phyloP scores from a whole-genome alignment of 2,113 vertebrate genomes.

The Onychorhynchus coronatus region DNA sequence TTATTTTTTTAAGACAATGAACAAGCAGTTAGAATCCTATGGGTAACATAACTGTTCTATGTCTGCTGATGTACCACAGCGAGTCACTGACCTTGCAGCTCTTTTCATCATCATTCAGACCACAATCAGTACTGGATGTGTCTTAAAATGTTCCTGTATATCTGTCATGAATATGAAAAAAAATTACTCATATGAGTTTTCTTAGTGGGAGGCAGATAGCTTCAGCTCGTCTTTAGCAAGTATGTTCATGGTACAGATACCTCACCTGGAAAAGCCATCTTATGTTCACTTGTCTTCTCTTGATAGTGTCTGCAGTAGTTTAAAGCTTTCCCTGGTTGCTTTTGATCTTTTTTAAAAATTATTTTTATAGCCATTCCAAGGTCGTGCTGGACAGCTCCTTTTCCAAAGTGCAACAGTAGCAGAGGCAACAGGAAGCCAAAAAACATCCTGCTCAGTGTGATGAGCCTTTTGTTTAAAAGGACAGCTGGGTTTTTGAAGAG shows the following conservation, averaged over 20 bases:
- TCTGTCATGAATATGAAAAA: background rate
- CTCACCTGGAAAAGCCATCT: background rate
- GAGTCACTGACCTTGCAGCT: background rate
- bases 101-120: background rate
- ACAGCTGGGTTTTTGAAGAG: background rate
- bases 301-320: background rate
- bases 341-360: background rate
- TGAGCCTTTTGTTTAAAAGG: background rate
- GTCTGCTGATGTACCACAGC: background rate
- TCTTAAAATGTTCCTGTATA: background rate
- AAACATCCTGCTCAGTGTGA: background rate
- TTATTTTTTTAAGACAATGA: background rate
- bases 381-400: slow-evolving; percentile 58
- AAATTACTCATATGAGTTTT: background rate
- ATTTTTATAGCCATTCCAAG: background rate
- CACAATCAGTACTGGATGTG: background rate
- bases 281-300: background rate
- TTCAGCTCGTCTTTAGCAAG: background rate
- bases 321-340: background rate
- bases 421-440: background rate
- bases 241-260: background rate
- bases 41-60: background rate
- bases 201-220: background rate
- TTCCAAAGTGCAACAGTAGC: background rate
- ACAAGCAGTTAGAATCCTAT: background rate